Conservation (phyloP, 1,140 invertebrate species). For the Aricia agestis region DNA sequence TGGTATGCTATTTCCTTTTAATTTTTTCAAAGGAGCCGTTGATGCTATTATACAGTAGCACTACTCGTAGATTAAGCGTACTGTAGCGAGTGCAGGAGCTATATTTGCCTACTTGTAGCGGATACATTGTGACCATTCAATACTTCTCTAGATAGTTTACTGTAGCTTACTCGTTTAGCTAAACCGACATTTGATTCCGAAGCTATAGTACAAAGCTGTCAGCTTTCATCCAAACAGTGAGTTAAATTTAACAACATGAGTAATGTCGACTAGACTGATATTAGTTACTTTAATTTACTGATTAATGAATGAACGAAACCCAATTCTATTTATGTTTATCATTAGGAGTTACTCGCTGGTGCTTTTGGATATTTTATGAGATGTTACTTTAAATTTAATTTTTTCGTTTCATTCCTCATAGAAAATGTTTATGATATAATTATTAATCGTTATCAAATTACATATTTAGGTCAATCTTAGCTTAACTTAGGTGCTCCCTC, state of each 20-base stretch:
- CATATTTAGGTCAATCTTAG: slow-evolving; percentile 52
- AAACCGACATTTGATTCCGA: not conserved
- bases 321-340: slow-evolving; percentile 24
- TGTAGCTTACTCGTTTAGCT: not conserved
- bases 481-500: slow-evolving; percentile 57
- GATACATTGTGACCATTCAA: not conserved
- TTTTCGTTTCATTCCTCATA: slow-evolving; percentile 76
- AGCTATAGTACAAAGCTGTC: slow-evolving; percentile 14
- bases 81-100: not conserved
- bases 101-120: not conserved
- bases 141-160: not conserved
- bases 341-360: slow-evolving; percentile 41
- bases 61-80: not conserved
- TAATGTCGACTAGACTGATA: slow-evolving; percentile 17
- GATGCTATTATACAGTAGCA: slow-evolving; percentile 5
- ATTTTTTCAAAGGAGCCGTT: slow-evolving; percentile 2
- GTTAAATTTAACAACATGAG: slow-evolving; percentile 18
- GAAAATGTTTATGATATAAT: slow-evolving; percentile 68
- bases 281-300: slow-evolving; percentile 12
- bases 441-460: slow-evolving; percentile 47
- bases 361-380: slow-evolving; percentile 67
- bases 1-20: not conserved
- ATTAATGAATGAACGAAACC: slow-evolving; percentile 25
- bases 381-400: slow-evolving; percentile 53
- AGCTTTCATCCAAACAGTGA: slow-evolving; percentile 29